These are phyloP conservation scores for Chironomus tentans DNA, from an alignment of 2,888 invertebrate genomes.

Conservation along the genomic window DNA sequence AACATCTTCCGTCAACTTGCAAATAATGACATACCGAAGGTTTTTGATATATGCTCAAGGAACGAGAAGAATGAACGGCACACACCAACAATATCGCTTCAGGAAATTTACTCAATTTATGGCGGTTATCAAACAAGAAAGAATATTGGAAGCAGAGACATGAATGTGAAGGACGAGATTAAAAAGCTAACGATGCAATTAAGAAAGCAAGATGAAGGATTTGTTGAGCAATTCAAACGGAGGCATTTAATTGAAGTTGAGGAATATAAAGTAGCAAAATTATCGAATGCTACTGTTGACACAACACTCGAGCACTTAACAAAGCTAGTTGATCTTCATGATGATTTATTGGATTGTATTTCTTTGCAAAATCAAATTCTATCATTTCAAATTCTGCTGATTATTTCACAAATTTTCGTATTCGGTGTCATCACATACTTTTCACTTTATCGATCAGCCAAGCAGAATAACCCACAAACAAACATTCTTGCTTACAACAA, in stretches of 20 bases:
- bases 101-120: constrained; percentile 23
- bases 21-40: background rate
- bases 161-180: constrained; percentile 9
- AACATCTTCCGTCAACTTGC: constrained; percentile 6
- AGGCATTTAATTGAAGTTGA: constrained; percentile 10
- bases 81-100: background rate
- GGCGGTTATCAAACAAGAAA: background rate
- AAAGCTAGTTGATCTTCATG: constrained; percentile 15
- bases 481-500: background rate
- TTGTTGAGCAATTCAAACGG: background rate
- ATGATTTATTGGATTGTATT: constrained; percentile 4
- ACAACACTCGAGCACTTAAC: constrained; percentile 5
- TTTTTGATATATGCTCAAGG: background rate
- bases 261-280: background rate
- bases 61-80: background rate
- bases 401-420: constrained; percentile 13
- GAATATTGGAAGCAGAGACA: background rate
- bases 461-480: background rate
- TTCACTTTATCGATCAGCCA: constrained; percentile 9
- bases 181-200: constrained; percentile 3
- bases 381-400: constrained; percentile 17
- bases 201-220: background rate
- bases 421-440: constrained; percentile 12
- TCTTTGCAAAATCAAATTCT: background rate
- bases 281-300: background rate